Base-by-base conservation (phyloP, 2,797 vertebrate species). In the Sebastes iracundus region DNA sequence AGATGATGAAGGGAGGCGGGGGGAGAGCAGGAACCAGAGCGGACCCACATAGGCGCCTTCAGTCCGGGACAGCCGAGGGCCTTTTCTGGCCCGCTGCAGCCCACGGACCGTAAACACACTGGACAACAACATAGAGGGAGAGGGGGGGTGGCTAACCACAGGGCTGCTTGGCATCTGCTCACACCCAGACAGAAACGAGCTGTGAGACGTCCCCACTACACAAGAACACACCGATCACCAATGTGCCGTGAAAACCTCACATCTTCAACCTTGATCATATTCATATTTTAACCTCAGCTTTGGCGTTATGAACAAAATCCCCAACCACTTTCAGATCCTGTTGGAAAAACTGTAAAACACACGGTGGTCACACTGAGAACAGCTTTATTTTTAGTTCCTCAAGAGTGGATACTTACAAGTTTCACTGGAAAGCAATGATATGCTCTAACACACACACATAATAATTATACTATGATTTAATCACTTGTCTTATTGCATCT, bases 21-120 rank as follows among this genome's bases (percentile, higher is more conserved):
- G 25, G 62, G 7, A 3, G 32, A 25, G 72, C 81, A 83, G 84
- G 87, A 42, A 90, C 80, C 81, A 88, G 86, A 88, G 80, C 83
- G 90, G 93, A 94, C 90, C 91, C 90, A 93, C 88, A 87, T 38
- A 94, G 95, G 94, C 93, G 92, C 92, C 94, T 95, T 80, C 53
- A 53, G 80, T 93, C 81, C 78, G 78, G 79, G 90, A 92, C 93
- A 94, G 81, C 64, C 30, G 14, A 88, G 73, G 88, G 80, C 91
- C 87, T 58, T 69, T 79, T 72, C 84, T 82, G 88, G 75, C 79
- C 85, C 11, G 18, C 74, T 76, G 73, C 72, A 76, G 72, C 73
- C 80, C 49, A 66, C 35, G 76, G 67, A 82, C 69, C 25, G 38
- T 87, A 92, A 82, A 92, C 92, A 89, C 75, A 62, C 56, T 70